Base-by-base conservation (phyloP, 2,888 invertebrate genomes). In the Exocentrus adspersus region DNA sequence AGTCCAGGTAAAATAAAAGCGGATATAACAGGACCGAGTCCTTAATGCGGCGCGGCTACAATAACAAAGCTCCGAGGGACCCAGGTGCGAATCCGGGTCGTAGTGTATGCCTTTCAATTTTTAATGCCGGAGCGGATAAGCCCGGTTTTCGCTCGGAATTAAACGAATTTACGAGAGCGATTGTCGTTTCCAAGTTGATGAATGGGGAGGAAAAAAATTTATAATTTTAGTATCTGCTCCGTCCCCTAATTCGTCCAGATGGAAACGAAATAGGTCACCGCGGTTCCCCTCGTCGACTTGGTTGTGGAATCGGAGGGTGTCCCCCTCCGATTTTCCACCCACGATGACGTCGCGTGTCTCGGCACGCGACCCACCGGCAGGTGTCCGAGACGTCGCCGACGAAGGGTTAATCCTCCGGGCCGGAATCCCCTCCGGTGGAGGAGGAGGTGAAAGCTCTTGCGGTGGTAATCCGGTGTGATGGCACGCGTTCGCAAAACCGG, bases 31-130 rank as follows among this genome's bases (percentile, higher is more conserved):
- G 62, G 72, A 72, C 68, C 69, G 65, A 72, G 72, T 72, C 69
- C 72, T 67, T 66, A 58, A 59, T 48, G 46, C 61, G 28, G 6
- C 17, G 45, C 57, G 63, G 65, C 58, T 67, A 68, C 64, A 67
- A 62, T 65, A 62, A 67, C 67, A 69, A 69, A 56, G 59, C 20
- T 24, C 7, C n/a, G 46, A 42, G 46, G 43, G 48, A 64, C 67
- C 73, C 73, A 73, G 73, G 73, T 73, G 73, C 67, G 71, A 70
- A 71, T 71, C 61, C 72, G 69, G 73, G 71, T 69, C 72, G 72
- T 45, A 64, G 57, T 30, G 56, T 41, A 32, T 50, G 57, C 50
- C 48, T 68, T 63, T 58, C 37, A 43, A 42, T 43, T 54, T 24
- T 41, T 21, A 21, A 41, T 21, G 21, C 10, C n/a, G n/a, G n/a